Evolutionary conservation across 92 coral and sea anemone genomes (phyloP).

Genomic region (Porites divaricata): DNA sequence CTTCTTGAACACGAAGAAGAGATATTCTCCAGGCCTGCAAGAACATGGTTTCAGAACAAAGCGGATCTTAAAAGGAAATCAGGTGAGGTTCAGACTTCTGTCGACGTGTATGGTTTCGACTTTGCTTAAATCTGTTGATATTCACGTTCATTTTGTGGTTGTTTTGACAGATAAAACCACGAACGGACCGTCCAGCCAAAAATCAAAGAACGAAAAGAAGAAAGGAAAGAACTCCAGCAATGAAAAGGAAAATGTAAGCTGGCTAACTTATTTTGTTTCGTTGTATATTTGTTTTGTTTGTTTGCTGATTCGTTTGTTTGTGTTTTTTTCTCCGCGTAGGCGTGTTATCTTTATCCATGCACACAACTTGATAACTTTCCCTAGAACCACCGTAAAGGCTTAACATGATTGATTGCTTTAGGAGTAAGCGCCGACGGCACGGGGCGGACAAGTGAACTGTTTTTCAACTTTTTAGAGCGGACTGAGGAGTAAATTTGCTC

Average conservation of each 20-base stretch:
- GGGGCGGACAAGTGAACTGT: no score
- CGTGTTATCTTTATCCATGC: no score
- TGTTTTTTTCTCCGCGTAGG: no score
- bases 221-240: slow-evolving; percentile 4
- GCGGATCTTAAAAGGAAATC: slow-evolving; percentile 75
- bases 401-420: no score
- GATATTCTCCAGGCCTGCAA: slow-evolving; percentile 91
- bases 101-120: not conserved
- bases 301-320: no score
- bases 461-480: no score
- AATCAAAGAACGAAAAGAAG: slow-evolving; percentile 29
- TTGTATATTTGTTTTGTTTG: no score
- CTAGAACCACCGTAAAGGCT: no score
- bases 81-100: not conserved
- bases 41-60: slow-evolving; percentile 94
- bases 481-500: no score
- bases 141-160: no score
- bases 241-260: slow-evolving; percentile 36
- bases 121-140: not conserved
- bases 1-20: slow-evolving; percentile 92
- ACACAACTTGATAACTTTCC: no score
- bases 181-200: slow-evolving; percentile 26
- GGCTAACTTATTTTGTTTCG: not conserved
- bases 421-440: no score
- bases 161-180: slow-evolving; percentile 20